phyloP scores from a whole-genome alignment of 2,113 vertebrate genomes.

The Crypturellus undulatus region DNA sequence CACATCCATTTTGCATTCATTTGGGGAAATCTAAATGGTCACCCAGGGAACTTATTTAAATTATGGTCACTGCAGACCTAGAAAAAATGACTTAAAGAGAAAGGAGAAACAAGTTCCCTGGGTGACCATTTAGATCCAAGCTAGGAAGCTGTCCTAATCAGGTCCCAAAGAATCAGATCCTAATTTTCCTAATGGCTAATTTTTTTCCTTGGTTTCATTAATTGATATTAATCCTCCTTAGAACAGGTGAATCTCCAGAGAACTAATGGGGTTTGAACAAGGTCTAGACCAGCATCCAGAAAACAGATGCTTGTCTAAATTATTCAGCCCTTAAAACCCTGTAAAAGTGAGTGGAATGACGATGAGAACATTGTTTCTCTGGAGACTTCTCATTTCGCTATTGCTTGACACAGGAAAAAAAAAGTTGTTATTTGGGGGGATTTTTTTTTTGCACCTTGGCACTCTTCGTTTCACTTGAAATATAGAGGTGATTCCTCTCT shows the following conservation, averaged over 20 bases:
- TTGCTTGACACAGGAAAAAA: not conserved
- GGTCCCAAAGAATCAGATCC: not conserved
- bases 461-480: not conserved
- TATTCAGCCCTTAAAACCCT: not conserved
- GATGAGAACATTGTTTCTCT: not conserved
- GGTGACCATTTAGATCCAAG: not conserved
- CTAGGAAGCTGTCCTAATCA: not conserved
- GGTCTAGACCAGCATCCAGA: not conserved
- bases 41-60: not conserved
- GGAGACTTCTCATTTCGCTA: not conserved
- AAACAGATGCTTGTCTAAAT: not conserved
- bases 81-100: not conserved
- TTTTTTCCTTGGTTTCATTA: slow-evolving; percentile 1
- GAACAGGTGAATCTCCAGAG: not conserved
- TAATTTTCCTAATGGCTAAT: not conserved
- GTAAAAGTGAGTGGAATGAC: not conserved
- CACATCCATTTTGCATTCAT: not conserved
- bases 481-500: not conserved
- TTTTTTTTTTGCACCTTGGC: not conserved
- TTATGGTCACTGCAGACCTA: not conserved
- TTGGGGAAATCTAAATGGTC: not conserved
- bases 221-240: not conserved
- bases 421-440: no score
- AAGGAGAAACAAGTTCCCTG: not conserved
- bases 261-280: not conserved